These are phyloP conservation scores for Diadromus collaris DNA, from an alignment of 2,888 invertebrate species.

Conservation along the genomic window DNA sequence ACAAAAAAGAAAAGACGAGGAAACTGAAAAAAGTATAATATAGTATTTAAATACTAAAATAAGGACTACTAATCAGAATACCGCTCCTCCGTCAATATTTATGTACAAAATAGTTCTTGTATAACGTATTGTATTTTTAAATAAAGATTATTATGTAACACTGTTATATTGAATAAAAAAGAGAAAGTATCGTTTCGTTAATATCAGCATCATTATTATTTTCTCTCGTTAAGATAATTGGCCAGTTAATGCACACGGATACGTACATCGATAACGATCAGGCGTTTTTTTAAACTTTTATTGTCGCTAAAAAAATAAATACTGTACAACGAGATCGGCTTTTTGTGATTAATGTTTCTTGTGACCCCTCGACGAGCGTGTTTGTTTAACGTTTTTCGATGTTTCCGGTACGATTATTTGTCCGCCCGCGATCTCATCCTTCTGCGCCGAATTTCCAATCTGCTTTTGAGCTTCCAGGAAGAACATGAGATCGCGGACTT, in stretches of 20 bases:
- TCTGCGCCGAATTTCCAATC: conserved; percentile 82
- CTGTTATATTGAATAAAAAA: conserved; percentile 69
- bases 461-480: conserved; percentile 93
- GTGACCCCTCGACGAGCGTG: conserved; percentile 64
- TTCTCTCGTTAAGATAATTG: not conserved
- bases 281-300: conserved; percentile 31
- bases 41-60: conserved; percentile 58
- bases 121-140: conserved; percentile 70
- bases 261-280: not conserved
- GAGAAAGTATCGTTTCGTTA: conserved; percentile 59
- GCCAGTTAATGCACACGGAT: not conserved
- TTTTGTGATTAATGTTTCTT: conserved; percentile 66
- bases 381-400: conserved; percentile 52
- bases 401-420: conserved; percentile 82
- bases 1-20: conserved; percentile 22
- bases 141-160: conserved; percentile 70
- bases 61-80: conserved; percentile 61
- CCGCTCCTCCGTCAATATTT: conserved; percentile 66
- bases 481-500: conserved; percentile 98
- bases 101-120: conserved; percentile 72
- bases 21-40: conserved; percentile 51
- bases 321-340: conserved; percentile 53
- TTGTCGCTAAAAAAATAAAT: conserved; percentile 59
- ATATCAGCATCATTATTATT: conserved; percentile 19
- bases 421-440: conserved; percentile 84